Percentiles rank a stretch among this genome's conserved stretches.
phyloP scores from a whole-genome alignment of 2,888 invertebrate species.

The Eilema depressum region DNA sequence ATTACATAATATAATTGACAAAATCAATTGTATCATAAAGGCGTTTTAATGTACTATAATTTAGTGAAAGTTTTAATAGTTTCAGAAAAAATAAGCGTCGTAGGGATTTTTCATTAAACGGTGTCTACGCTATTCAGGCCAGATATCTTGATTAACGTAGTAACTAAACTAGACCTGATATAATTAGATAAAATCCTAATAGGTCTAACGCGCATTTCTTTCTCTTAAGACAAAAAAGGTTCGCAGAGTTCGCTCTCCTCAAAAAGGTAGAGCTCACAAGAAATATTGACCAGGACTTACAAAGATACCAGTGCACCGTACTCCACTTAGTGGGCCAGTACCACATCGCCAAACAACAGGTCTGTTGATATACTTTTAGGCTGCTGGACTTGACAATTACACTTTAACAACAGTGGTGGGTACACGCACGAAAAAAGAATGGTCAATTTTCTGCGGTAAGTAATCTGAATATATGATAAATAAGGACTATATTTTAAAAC shows the following conservation, averaged over 20 bases:
- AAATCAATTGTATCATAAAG: constrained; percentile 76
- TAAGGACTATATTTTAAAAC: constrained; percentile 30
- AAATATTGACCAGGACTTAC: neutral
- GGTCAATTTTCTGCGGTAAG: constrained; percentile 2
- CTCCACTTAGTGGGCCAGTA: neutral
- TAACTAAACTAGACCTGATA: neutral
- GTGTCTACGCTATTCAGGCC: neutral
- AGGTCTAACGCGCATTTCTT: too few relatives aligned
- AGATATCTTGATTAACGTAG: neutral
- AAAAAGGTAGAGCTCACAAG: neutral
- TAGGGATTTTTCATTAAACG: constrained; percentile 8
- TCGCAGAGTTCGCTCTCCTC: neutral
- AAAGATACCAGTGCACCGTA: too few relatives aligned
- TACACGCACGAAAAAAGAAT: neutral
- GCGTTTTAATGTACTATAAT: constrained; percentile 67
- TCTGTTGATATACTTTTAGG: neutral
- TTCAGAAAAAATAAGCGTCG: constrained; percentile 46
- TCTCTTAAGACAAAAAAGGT: neutral
- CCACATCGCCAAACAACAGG: too few relatives aligned
- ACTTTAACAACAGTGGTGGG: neutral
- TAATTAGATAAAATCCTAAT: too few relatives aligned
- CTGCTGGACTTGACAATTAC: neutral
- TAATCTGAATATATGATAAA: constrained; percentile 30
- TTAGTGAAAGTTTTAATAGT: constrained; percentile 75
- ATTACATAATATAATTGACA: constrained; percentile 83